Base-by-base conservation (phyloP, 1,140 invertebrate species). In the Oryctes rhinoceros region DNA sequence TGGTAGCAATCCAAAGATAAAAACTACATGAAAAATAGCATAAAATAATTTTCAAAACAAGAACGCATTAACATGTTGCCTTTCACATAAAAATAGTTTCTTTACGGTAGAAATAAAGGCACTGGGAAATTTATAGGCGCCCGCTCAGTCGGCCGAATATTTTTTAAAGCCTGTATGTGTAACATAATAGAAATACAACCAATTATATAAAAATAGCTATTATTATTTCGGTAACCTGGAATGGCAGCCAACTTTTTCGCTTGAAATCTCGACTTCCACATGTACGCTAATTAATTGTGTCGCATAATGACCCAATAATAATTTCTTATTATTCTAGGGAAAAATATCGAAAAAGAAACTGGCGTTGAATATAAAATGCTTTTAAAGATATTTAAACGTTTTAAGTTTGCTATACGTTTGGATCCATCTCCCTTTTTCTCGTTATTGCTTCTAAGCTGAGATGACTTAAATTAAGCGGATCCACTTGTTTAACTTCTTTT, bases 201-300 rank as follows among this genome's bases (percentile, higher is more conserved):
- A 67, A 67, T 67, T 67, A 67, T 67, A 67, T 67, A 67, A 67
- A 67, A 67, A 67, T 67, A 67, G 30, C 65, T n/a, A 53, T 53
- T 53, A 53, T 53, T 53, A 53, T 53, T 53, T 53, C 13, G 4
- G 65, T 67, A 67, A 30, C 30, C 20, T 35, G 65, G 65, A 35
- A 67, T 24, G 30, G 65, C 7, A 67, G 65, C 65, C 65, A 67
- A 67, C 65, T 24, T 67, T 67, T 35, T 67, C 20, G 18, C 18
- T 67, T 53, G 13, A 67, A 18, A 67, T 67, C 10, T 67, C 20
- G 6, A 35, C 30, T 67, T 67, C 18, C 10, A 18, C 30, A 67
- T 24, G 0, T 24, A 67, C 65, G 11, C 24, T 24, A 67, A 67
- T 67, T 67, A 67, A 67, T 35, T 35, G 20, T 67, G 65, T 67